A percentile compares a stretch with the other conserved stretches of the same genome.
Evolutionary conservation across 2,888 invertebrate species (phyloP).

Genomic region (Syrista parreyssii): DNA sequence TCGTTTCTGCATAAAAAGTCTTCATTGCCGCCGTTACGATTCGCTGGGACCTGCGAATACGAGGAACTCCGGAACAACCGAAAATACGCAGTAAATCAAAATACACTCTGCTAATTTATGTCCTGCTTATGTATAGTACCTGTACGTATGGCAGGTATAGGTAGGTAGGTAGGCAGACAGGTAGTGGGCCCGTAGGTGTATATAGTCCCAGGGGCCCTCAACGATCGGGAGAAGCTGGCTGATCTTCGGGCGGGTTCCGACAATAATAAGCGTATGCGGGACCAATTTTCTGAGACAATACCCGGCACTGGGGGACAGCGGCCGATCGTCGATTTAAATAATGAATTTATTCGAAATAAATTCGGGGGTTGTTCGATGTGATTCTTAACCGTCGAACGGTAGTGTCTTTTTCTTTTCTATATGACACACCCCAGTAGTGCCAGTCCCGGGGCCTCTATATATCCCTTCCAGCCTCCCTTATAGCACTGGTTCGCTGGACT

Average conservation of each 20-base stretch:
- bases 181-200: background rate
- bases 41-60: background rate
- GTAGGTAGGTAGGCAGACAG: background rate
- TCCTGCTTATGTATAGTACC: background rate
- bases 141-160: background rate
- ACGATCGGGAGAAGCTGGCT: background rate
- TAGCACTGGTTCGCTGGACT: conserved; percentile 5
- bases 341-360: conserved; percentile 54
- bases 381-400: conserved; percentile 38
- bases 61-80: background rate
- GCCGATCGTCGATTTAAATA: conserved; percentile 37
- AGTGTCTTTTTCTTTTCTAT: conserved; percentile 15
- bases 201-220: background rate
- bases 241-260: background rate
- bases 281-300: background rate
- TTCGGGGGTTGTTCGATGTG: conserved; percentile 52
- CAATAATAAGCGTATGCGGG: background rate
- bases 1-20: background rate
- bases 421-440: conserved; percentile 37
- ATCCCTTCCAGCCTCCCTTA: conserved; percentile 3
- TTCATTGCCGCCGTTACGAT: background rate
- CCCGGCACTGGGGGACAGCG: background rate
- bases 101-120: background rate
- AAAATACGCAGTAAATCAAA: background rate
- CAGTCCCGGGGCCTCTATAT: background rate